A percentile compares a stretch with the other conserved stretches of the same genome.
Evolutionary conservation across 2,797 vertebrate species (phyloP).

Genomic region (Falco peregrinus): DNA sequence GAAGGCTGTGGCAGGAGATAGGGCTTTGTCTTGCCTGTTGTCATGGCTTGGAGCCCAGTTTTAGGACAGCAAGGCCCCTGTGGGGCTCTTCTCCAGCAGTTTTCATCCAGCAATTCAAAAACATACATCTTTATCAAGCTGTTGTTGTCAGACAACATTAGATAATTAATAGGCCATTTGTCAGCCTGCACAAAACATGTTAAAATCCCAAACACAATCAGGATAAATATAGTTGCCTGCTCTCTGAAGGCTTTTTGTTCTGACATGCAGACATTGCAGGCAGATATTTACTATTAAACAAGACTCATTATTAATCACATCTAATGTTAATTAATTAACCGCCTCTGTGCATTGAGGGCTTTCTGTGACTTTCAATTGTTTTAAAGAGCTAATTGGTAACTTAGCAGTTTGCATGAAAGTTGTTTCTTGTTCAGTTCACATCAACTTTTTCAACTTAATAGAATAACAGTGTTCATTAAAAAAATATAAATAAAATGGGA

Average conservation of each 20-base stretch:
- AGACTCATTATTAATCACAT: slow-evolving; percentile 98
- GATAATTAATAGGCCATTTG: slow-evolving; percentile 99
- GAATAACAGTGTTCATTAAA: slow-evolving; percentile 34
- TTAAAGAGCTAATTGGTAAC: slow-evolving; percentile 90
- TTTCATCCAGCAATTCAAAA: slow-evolving; percentile 85
- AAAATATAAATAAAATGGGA: not conserved
- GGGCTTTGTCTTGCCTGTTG: slow-evolving; percentile 84
- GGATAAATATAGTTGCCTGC: slow-evolving; percentile 90
- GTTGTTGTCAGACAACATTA: slow-evolving; percentile 99
- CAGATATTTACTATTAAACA: slow-evolving; percentile 92
- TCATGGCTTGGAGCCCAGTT: slow-evolving; percentile 86
- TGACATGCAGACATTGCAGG: slow-evolving; percentile 84
- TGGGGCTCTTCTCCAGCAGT: slow-evolving; percentile 81
- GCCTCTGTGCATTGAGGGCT: slow-evolving; percentile 80
- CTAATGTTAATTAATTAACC: slow-evolving; percentile 99
- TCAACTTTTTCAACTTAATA: slow-evolving; percentile 37
- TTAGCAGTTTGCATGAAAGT: slow-evolving; percentile 81
- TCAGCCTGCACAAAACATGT: slow-evolving; percentile 97
- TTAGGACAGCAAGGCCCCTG: slow-evolving; percentile 83
- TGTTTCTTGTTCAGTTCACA: slow-evolving; percentile 74
- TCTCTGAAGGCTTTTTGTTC: slow-evolving; percentile 89
- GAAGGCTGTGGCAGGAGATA: slow-evolving; percentile 80
- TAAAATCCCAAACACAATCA: slow-evolving; percentile 94
- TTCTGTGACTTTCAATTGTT: slow-evolving; percentile 86
- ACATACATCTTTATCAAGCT: slow-evolving; percentile 99